Evolutionary conservation across 2,113 vertebrate species (phyloP), one percentile per base, ranked within the genome.

Genomic region (Synodontis membranacea): DNA sequence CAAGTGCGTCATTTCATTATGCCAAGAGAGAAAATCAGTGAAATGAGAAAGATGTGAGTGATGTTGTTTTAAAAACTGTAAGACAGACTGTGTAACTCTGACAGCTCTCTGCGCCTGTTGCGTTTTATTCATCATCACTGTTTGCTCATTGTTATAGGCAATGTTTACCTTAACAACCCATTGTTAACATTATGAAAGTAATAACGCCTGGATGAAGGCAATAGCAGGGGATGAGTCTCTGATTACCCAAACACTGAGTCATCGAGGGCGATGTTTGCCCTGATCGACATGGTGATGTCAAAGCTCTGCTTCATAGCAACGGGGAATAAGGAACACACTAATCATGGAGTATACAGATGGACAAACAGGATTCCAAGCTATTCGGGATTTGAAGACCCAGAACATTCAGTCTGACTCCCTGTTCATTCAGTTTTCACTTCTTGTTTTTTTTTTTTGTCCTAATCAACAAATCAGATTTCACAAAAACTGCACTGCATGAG

Each of bases 231-330:
- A 79, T 14, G 76, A 52, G 75, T 58, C 28, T 91, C 84, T 76
- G 74, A 88, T 89, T 85, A 79, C 80, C 82, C 64, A 21, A 85
- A 48, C 83, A 85, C 8, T 89, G 87, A 91, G 80, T 91, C 87
- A 88, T 84, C 68, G 1, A 68, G 39, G 50, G 58, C 5, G n/a
- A 75, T 80, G 76, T 88, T 90, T 80, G 80, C 19, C 74, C 88
- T 64, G 66, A 80, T 34, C 37, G 11, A 37, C 34, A 54, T 44
- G 52, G 5, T n/a, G 68, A 64, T 54, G 80, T 85, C 82, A 58
- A 3, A 17, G 46, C 81, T 56, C 58, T 64, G 84, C 42, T 39
- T 64, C 85, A 86, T 68, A 70, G 79, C 86, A 87, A 66, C 60
- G 70, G 25, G 44, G 2, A 44, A 39, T n/a, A 17, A 70, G 64